Evolutionary conservation across 2,797 vertebrate species (phyloP).

Genomic region (Anguilla megastoma): DNA sequence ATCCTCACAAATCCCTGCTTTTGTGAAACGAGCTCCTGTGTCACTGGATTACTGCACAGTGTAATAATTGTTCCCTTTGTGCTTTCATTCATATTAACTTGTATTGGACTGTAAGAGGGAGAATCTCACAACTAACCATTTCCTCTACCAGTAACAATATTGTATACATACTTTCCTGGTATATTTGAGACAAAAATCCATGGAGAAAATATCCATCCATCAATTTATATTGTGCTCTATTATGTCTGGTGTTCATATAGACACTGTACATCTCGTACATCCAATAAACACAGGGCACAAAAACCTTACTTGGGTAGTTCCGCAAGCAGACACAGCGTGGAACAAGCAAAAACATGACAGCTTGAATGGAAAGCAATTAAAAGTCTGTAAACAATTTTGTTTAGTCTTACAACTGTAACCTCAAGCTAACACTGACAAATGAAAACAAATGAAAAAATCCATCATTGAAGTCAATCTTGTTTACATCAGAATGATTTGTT

Average conservation of each 20-base stretch:
- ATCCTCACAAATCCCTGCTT: no score
- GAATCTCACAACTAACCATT: no score
- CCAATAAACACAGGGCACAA: not conserved
- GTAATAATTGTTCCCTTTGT: no score
- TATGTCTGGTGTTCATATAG: not conserved
- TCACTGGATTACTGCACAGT: no score
- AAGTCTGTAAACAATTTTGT: not conserved
- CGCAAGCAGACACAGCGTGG: not conserved
- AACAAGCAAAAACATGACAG: not conserved
- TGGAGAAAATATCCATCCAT: not conserved
- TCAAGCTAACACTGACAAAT: not conserved
- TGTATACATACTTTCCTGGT: no score
- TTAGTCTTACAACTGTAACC: not conserved
- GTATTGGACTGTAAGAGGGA: no score
- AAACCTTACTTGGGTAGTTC: not conserved
- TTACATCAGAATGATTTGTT: not conserved
- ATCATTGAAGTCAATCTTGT: not conserved
- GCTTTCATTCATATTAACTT: no score
- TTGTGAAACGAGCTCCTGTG: no score
- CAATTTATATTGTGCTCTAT: not conserved
- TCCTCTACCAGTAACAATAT: no score
- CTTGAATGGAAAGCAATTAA: not conserved
- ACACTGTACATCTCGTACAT: not conserved
- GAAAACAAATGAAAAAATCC: not conserved
- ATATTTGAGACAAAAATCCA: not conserved